A percentile compares a stretch with the other conserved stretches of the same genome.
Evolutionary conservation across 2,113 vertebrate genomes (phyloP).

Genomic region (Caretta caretta): DNA sequence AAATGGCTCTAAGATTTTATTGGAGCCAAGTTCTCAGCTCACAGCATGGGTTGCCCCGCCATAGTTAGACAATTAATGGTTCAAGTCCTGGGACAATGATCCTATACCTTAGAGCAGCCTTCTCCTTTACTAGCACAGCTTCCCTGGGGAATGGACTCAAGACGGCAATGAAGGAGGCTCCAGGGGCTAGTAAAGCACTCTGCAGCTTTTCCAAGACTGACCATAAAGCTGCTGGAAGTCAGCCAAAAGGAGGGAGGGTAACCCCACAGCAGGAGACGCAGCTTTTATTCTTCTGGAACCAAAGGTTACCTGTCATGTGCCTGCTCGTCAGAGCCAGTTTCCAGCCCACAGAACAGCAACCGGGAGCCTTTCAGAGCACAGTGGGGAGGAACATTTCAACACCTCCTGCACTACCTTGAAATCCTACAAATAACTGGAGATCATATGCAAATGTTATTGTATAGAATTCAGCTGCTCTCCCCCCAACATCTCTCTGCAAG

Average conservation of each 20-base stretch:
- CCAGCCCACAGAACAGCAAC: neutral
- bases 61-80: fast-evolving
- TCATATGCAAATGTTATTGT: neutral
- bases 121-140: neutral
- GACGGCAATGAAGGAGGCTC: neutral
- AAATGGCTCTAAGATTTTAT: neutral
- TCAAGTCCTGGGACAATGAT: neutral
- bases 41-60: fast-evolving
- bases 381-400: neutral
- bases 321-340: neutral
- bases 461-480: neutral
- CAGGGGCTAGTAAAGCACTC: neutral
- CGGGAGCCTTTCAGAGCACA: fast-evolving
- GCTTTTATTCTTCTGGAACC: neutral
- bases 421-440: neutral
- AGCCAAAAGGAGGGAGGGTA: neutral
- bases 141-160: neutral
- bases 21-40: neutral
- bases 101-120: neutral
- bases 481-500: neutral
- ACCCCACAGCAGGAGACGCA: neutral
- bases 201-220: neutral
- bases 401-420: neutral
- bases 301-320: fast-evolving
- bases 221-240: neutral